Base-by-base conservation (phyloP, 1,140 invertebrate genomes). In the Bombus pyrosoma region DNA sequence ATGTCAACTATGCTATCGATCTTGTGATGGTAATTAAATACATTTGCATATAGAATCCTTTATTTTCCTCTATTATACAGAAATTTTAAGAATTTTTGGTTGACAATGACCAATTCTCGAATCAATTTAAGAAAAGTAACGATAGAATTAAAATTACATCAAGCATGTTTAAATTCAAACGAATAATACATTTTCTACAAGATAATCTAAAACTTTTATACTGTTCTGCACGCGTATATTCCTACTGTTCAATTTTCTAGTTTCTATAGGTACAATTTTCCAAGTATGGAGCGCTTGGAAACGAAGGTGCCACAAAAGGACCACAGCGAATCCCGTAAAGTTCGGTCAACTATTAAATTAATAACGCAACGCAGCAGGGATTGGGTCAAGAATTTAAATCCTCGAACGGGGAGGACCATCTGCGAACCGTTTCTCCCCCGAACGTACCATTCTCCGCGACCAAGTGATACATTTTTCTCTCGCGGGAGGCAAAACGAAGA, bases 351-450 rank as follows among this genome's bases (percentile, higher is more conserved):
- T 76, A 8, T 15, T 59, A 62, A 74, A 32, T 25, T 22, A 47
- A 47, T 22, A 74, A 22, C 28, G n/a, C 5, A 37, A 37, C 2
- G n/a, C 1, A 28, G 34, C 12, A n/a, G 39, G 28, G 39, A 72
- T 28, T 22, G 25, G 37, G 34, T 62, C 34, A 62, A 62, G n/a
- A 59, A 77, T 77, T 77, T 39, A 77, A 62, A 77, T 13, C 47
- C 22, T 75, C 34, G 47, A 59, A 28, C 22, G 12, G 25, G 25
- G 9, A 37, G 57, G 15, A 41, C 37, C 75, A 62, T 32, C 75
- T 62, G 75, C n/a, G 57, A 41, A 32, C n/a, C 41, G 41, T 79
- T 79, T 47, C 77, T 43, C 12, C 28, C 28, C 8, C 18, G 25
- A 59, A 15, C 34, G 53, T 41, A 57, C 47, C 34, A 41, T 59